Evolutionary conservation across 2,888 invertebrate species (phyloP).

Genomic region (Steromphala cineraria): DNA sequence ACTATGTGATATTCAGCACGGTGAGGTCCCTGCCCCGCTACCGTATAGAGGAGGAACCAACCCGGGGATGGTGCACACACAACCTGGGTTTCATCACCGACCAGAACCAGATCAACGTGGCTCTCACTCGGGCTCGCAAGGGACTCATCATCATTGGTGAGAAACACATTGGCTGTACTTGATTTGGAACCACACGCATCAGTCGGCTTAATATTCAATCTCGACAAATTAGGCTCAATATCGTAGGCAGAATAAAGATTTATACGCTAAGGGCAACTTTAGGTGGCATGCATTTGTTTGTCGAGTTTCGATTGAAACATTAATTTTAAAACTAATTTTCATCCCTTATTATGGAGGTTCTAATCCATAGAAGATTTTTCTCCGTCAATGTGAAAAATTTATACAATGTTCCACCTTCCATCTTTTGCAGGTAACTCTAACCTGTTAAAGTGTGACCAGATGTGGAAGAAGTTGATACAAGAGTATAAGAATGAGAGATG

Average conservation of each 20-base stretch:
- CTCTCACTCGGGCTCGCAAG: slow-evolving; percentile 52
- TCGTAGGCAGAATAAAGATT: too few species aligned
- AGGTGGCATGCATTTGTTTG: too few species aligned
- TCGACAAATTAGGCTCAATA: too few species aligned
- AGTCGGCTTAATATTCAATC: too few species aligned
- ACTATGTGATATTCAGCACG: slow-evolving; percentile 55
- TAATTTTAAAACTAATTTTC: too few species aligned
- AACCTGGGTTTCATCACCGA: slow-evolving; percentile 61
- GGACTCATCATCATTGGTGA: slow-evolving; percentile 61
- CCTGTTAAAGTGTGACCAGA: slow-evolving; percentile 51
- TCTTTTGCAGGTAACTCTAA: slow-evolving; percentile 54
- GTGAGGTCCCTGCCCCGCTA: slow-evolving; percentile 51
- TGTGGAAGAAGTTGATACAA: slow-evolving; percentile 54
- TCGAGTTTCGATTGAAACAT: too few species aligned
- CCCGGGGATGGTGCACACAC: slow-evolving; percentile 45
- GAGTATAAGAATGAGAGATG: slow-evolving; percentile 37
- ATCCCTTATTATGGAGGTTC: too few species aligned
- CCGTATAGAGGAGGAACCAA: slow-evolving; percentile 45
- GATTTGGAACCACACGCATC: too few species aligned
- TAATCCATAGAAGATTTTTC: too few species aligned
- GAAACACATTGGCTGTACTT: background rate
- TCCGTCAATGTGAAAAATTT: too few species aligned
- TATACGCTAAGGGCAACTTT: too few species aligned
- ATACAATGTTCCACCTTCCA: too few species aligned
- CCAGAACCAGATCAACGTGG: slow-evolving; percentile 57